These are phyloP conservation scores for Chloromyia formosa DNA, from an alignment of 2,888 invertebrate species.

Conservation along the genomic window DNA sequence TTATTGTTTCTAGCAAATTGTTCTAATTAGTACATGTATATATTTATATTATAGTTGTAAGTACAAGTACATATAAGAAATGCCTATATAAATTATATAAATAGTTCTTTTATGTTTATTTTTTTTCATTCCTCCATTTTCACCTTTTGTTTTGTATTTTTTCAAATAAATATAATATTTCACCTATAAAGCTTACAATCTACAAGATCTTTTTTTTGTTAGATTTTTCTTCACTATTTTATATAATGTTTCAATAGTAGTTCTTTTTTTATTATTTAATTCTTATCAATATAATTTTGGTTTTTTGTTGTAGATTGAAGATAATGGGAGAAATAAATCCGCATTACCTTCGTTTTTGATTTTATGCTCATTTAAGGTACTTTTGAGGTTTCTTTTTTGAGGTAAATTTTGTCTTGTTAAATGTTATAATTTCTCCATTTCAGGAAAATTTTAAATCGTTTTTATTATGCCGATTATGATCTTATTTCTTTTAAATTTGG, in stretches of 20 bases:
- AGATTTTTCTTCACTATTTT: constrained; percentile 14
- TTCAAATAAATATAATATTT: constrained; percentile 43
- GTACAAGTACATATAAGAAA: constrained; percentile 44
- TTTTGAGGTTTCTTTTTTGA: constrained; percentile 43
- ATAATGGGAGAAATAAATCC: constrained; percentile 42
- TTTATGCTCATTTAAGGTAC: constrained; percentile 51
- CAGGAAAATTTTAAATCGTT: background rate
- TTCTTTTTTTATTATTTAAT: constrained; percentile 15
- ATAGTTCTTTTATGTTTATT: constrained; percentile 40
- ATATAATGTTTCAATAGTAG: constrained; percentile 27
- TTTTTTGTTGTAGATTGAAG: constrained; percentile 36
- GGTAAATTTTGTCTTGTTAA: constrained; percentile 28
- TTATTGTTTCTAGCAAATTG: constrained; percentile 19
- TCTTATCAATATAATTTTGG: constrained; percentile 23
- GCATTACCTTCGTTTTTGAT: constrained; percentile 47
- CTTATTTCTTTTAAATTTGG: background rate
- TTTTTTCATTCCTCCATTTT: background rate
- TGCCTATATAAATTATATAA: constrained; percentile 47
- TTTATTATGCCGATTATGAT: background rate
- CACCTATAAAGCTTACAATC: constrained; percentile 49
- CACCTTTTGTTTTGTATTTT: too few relatives aligned
- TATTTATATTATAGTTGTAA: background rate
- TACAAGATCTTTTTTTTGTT: constrained; percentile 34
- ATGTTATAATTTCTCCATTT: constrained; percentile 17
- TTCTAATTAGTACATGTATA: constrained; percentile 43